Conservation (phyloP, 2,888 invertebrate species). For the Campaea margaritaria region DNA sequence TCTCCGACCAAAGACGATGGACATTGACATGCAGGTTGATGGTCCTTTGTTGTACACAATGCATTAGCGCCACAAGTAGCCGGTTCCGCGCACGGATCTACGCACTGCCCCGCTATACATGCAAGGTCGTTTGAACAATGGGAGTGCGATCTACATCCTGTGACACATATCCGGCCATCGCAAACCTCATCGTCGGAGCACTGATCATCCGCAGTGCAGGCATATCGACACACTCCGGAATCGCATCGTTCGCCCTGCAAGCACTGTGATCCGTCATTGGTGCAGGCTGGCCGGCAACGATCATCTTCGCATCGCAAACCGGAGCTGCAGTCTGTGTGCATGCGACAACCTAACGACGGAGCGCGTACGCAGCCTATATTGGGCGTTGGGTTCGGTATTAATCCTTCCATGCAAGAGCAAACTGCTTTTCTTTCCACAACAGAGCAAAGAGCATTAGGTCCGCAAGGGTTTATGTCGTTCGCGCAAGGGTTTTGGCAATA, state of each 20-base stretch:
- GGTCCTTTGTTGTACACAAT: conserved; percentile 88
- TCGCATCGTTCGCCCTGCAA: conserved; percentile 92
- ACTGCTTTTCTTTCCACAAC: conserved; percentile 92
- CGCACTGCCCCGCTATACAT: conserved; percentile 92
- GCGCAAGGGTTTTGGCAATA: conserved; percentile 92
- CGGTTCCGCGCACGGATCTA: conserved; percentile 90
- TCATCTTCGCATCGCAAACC: conserved; percentile 90
- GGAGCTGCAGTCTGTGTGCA: conserved; percentile 90
- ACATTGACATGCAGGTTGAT: conserved; percentile 91
- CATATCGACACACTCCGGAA: conserved; percentile 91
- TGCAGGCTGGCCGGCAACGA: conserved; percentile 91
- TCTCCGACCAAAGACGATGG: conserved; percentile 90
- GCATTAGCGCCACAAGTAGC: conserved; percentile 95
- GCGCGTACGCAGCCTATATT: conserved; percentile 94
- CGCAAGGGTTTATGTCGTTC: conserved; percentile 89
- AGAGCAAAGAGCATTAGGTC: conserved; percentile 93
- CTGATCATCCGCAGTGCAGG: conserved; percentile 93
- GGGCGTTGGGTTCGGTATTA: conserved; percentile 95
- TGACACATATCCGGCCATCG: conserved; percentile 90
- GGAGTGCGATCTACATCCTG: conserved; percentile 92
- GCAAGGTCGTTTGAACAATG: conserved; percentile 90
- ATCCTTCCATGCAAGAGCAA: conserved; percentile 91
- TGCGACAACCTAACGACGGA: conserved; percentile 90
- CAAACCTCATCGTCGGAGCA: conserved; percentile 95
- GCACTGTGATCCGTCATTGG: conserved; percentile 88